Base-by-base conservation (phyloP, 2,888 invertebrate genomes). In the Galerucella calmariensis region DNA sequence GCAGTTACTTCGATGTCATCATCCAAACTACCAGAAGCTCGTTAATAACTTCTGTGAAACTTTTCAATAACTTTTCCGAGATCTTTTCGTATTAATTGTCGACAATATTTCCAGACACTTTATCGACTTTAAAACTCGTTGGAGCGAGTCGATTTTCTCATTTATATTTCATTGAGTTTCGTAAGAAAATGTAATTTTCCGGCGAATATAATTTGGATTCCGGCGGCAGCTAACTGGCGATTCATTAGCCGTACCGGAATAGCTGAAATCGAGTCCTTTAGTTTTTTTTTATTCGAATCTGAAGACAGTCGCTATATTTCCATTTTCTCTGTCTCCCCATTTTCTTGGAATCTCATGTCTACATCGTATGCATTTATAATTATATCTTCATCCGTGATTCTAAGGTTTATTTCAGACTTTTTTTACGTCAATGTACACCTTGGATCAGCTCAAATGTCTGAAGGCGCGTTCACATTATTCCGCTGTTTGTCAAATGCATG, bases 101-200 rank as follows among this genome's bases (percentile, higher is more conserved):
- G 61, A 41, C 67, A 67, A 67, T 72, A 51, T 67, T 72, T 35
- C 61, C 53, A 67, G 61, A n/a, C 67, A 59, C 67, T 67, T 72
- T 62, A 72, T 72, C 67, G 59, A 67, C 16, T 51, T 24, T 58
- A 12, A 24, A 61, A 61, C 48, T 51, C 44, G 51, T 56, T n/a
- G 67, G 35, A 67, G 48, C 67, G 53, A 51, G 24, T 59, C 67
- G 53, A 67, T 72, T 72, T 72, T 48, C 72, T 61, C 72, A 67
- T 67, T 67, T 75, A 68, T 72, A 72, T 72, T 51, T 72, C 61
- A 72, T 68, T 44, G 48, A 62, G 20, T 75, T 53, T 72, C 75
- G 14, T 48, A 48, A 59, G 72, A 68, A 72, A 68, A 72, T 56
- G 53, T 65, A 68, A 71, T 72, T 71, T 75, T 71, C 65, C 75